Evolutionary conservation across 2,888 invertebrate genomes (phyloP), one percentile per base, ranked within the genome.

Genomic region (Uloborus plumipes): DNA sequence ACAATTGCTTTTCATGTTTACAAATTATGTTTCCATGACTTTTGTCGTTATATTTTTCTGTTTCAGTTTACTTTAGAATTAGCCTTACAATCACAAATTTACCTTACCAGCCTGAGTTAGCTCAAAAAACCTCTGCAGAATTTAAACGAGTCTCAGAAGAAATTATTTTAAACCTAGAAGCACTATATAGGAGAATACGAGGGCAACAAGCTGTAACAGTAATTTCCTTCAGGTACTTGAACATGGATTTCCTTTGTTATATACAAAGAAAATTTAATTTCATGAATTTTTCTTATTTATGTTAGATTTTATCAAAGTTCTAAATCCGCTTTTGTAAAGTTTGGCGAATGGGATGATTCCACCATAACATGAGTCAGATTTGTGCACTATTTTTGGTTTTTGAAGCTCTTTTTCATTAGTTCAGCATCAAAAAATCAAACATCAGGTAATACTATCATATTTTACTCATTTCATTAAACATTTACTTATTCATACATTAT

Each of bases 171-270:
- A 91, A 91, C 0, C 90, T 94, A 14, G 92, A 93, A 84, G 88
- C 89, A 1, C 88, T 94, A 7, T 93, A 92, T 86, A 89, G 90
- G 13, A 86, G 86, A 69, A 85, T 90, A 49, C 91, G 91, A 0
- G 93, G 93, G 61, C 90, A 90, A 7, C 92, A 92, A 87, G 90
- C 90, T 6, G 91, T 93, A 0, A 92, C 91, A 78, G 91, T 94
- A 20, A 91, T 94, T 22, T 92, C 92, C 85, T 92, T 94, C 87
- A 91, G 92, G 94, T 94, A 89, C 92, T 47, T 59, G 3, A 22
- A 4, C 6, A 39, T 49, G 13, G 16, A 26, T 47, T 69, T 49
- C 83, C 6, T 66, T 26, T 31, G 51, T 47, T 18, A 9, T 7
- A 39, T 26, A 26, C n/a, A 26, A 26, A 26, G 26, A 26, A 26